These are phyloP conservation scores for Hemibagrus wyckioides DNA, from an alignment of 2,113 vertebrate species.

Conservation along the genomic window DNA sequence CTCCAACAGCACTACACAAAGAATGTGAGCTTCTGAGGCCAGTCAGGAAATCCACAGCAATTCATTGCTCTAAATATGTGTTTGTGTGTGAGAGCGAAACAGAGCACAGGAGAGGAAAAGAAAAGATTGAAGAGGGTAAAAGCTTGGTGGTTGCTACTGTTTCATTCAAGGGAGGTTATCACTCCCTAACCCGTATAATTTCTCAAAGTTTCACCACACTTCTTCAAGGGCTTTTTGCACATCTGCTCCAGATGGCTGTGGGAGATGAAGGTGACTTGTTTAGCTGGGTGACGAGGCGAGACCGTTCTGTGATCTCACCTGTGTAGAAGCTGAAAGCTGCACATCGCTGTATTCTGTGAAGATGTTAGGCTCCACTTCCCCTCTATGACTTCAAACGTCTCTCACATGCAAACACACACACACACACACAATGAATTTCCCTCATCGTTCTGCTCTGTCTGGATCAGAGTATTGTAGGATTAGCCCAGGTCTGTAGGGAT, in stretches of 20 bases:
- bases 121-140: neutral
- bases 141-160: constrained; percentile 13
- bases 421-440: constrained; percentile 34
- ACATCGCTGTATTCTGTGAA: constrained; percentile 28
- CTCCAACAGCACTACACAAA: constrained; percentile 50
- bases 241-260: constrained; percentile 35
- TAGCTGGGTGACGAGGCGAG: constrained; percentile 3
- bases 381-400: constrained; percentile 56
- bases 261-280: constrained; percentile 27
- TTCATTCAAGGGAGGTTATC: constrained; percentile 6
- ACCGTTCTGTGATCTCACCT: constrained; percentile 37
- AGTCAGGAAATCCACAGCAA: constrained; percentile 54
- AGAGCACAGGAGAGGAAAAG: neutral
- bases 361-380: constrained; percentile 56
- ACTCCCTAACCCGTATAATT: constrained; percentile 14
- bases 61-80: constrained; percentile 22
- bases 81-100: constrained; percentile 37
- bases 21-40: constrained; percentile 58
- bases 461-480: constrained; percentile 28
- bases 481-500: constrained; percentile 35
- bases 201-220: constrained; percentile 33
- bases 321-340: constrained; percentile 21
- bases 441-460: constrained; percentile 15
- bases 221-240: constrained; percentile 11
- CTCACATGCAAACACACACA: constrained; percentile 19